A percentile compares a stretch with the other conserved stretches of the same genome.
These are phyloP conservation scores for Tympanuchus pallidicinctus DNA, from an alignment of 2,113 vertebrate species.

Conservation along the genomic window DNA sequence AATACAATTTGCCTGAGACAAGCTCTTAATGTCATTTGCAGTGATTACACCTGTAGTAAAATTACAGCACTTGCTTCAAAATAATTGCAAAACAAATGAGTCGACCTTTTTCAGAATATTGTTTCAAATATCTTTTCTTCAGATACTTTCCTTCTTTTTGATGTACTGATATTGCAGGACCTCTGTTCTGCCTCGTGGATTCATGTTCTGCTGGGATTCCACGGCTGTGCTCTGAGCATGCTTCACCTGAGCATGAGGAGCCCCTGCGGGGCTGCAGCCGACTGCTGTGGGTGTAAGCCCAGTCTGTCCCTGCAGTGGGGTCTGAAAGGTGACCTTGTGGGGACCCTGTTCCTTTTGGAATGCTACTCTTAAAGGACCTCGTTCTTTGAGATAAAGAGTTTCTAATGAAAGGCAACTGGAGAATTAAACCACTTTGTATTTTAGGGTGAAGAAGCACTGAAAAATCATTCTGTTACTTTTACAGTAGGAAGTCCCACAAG, in stretches of 20 bases:
- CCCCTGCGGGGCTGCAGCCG: neutral
- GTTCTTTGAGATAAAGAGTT: neutral
- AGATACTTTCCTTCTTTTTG: neutral
- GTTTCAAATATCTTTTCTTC: neutral
- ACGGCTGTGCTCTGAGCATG: no score
- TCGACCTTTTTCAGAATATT: neutral
- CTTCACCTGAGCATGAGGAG: neutral
- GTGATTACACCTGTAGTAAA: conserved; percentile 34
- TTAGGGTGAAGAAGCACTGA: neutral
- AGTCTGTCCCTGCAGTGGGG: rapidly evolving
- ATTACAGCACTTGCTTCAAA: conserved; percentile 3
- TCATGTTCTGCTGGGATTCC: no score
- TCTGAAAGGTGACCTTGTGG: neutral
- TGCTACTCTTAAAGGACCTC: neutral
- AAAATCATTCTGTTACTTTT: neutral
- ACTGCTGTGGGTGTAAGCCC: neutral
- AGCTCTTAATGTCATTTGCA: conserved; percentile 54
- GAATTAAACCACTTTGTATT: neutral
- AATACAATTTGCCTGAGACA: conserved; percentile 53
- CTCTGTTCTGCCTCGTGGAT: neutral
- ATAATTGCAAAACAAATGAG: neutral
- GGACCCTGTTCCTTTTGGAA: neutral
- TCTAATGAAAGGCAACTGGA: neutral
- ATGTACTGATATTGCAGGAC: neutral
- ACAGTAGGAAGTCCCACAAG: neutral